phyloP scores from a whole-genome alignment of 1,140 invertebrate genomes.

The Dendroctonus valens region DNA sequence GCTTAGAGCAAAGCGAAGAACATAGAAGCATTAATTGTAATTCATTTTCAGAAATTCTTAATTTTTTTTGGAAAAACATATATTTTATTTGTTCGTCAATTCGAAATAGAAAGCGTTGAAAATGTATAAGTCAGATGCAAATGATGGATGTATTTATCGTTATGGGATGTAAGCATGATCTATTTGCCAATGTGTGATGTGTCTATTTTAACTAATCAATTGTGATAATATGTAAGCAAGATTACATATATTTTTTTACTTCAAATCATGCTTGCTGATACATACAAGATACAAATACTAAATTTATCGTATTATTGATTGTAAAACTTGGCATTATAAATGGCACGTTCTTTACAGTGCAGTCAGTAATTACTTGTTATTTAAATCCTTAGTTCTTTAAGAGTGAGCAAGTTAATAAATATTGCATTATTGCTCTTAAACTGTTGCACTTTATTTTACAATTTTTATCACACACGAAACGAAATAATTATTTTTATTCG shows the following conservation, averaged over 20 bases:
- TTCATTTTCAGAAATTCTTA: background rate
- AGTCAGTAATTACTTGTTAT: too few relatives aligned
- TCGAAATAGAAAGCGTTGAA: background rate
- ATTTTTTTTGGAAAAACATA: background rate
- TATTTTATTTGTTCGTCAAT: background rate
- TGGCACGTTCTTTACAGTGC: too few relatives aligned
- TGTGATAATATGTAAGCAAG: conserved; percentile 22
- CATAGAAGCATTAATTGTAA: conserved; percentile 5
- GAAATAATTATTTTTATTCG: too few relatives aligned
- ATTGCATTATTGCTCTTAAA: too few relatives aligned
- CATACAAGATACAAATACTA: background rate
- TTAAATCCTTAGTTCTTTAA: too few relatives aligned
- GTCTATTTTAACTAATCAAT: conserved; percentile 21
- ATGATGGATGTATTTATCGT: conserved; percentile 1
- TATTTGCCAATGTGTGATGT: conserved; percentile 15
- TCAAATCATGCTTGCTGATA: conserved; percentile 26
- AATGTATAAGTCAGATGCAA: background rate
- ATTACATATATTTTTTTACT: conserved; percentile 20
- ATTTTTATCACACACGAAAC: too few relatives aligned
- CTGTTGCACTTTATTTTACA: too few relatives aligned
- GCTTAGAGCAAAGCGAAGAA: conserved; percentile 22
- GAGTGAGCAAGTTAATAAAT: too few relatives aligned
- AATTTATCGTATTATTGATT: too few relatives aligned
- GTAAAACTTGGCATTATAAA: too few relatives aligned
- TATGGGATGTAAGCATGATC: conserved; percentile 31